Percentiles rank a stretch among this genome's conserved stretches.
These are phyloP conservation scores for Cataglyphis livida DNA, from an alignment of 2,888 invertebrate species.

Conservation along the genomic window DNA sequence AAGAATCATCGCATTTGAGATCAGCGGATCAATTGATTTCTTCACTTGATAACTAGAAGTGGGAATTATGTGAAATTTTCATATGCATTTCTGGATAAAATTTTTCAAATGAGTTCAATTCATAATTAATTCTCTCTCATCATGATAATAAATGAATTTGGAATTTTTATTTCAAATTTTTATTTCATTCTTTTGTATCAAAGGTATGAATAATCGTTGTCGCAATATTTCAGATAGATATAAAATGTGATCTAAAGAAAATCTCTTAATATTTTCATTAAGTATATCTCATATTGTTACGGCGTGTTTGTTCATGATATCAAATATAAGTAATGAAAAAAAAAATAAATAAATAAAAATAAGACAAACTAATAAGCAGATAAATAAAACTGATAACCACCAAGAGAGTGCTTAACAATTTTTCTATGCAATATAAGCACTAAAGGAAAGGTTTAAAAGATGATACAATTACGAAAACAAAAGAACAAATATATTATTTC, in stretches of 20 bases:
- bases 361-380: neutral
- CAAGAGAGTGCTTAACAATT: neutral
- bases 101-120: conserved; percentile 2
- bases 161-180: neutral
- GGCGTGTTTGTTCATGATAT: neutral
- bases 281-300: neutral
- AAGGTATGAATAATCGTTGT: neutral
- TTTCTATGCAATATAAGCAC: neutral
- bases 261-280: neutral
- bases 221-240: neutral
- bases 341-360: neutral
- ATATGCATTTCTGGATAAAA: neutral
- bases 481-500: neutral
- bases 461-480: neutral
- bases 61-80: neutral
- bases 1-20: neutral
- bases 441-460: neutral
- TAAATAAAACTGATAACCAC: neutral
- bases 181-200: neutral
- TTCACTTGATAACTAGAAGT: neutral
- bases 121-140: neutral
- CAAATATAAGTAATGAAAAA: neutral
- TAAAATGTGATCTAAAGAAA: neutral
- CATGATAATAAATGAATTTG: neutral
- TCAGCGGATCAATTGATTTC: neutral